Conservation (phyloP, 1,140 invertebrate species). For the Macrobrachium rosenbergii region DNA sequence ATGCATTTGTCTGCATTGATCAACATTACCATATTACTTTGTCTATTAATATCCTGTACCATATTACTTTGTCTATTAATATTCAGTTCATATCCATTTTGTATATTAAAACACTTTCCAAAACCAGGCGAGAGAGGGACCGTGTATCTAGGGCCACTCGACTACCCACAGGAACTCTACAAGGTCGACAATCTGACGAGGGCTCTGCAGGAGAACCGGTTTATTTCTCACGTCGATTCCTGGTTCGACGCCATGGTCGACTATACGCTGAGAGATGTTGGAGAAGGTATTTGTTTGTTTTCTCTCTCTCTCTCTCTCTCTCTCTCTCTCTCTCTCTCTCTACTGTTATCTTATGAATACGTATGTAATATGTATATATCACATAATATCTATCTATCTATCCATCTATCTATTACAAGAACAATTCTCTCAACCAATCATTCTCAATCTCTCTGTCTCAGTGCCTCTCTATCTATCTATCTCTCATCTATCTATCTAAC, state of each 20-base stretch:
- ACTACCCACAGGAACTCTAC: constrained; percentile 77
- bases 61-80: too few species aligned
- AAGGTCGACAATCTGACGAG: constrained; percentile 75
- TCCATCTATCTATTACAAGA: not conserved
- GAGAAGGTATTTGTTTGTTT: constrained; percentile 7
- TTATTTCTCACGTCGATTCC: constrained; percentile 74
- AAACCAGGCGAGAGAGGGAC: constrained; percentile 75
- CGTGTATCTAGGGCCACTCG: constrained; percentile 78
- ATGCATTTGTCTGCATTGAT: not conserved
- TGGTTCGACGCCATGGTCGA: constrained; percentile 76
- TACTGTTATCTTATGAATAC: not conserved
- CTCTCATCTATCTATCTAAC: too few species aligned
- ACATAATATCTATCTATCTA: not conserved
- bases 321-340: too few species aligned
- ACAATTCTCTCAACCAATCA: not conserved
- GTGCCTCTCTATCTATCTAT: not conserved
- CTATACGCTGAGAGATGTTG: constrained; percentile 70
- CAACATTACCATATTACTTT: not conserved
- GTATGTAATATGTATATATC: not conserved
- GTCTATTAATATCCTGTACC: too few species aligned
- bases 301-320: not conserved
- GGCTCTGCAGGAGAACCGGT: constrained; percentile 72
- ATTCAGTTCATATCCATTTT: too few species aligned
- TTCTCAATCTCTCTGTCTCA: not conserved
- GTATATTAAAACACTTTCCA: not conserved